Percentiles rank a stretch among this genome's conserved stretches.
Evolutionary conservation across 2,113 vertebrate species (phyloP).

Genomic region (Neodontobutis hainanensis): DNA sequence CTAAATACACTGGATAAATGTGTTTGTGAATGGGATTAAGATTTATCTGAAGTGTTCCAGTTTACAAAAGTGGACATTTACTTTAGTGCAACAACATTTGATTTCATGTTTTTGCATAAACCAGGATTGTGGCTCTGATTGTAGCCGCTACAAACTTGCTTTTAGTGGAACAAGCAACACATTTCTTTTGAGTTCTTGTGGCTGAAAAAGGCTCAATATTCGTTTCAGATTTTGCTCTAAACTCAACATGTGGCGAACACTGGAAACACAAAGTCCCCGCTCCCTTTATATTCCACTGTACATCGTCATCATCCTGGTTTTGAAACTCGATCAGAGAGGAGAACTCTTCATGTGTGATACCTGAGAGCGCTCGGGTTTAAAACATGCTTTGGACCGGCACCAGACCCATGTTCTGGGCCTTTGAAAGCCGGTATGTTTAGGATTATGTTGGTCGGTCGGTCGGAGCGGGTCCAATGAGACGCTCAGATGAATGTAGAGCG

Average conservation of each 20-base stretch:
- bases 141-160: neutral
- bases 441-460: slow-evolving; percentile 29
- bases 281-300: neutral
- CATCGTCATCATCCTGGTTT: neutral
- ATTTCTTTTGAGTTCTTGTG: neutral
- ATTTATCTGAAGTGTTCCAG: no score
- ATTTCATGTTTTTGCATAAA: neutral
- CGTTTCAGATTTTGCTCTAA: slow-evolving; percentile 13
- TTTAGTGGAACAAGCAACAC: neutral
- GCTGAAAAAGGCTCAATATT: neutral
- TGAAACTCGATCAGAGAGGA: neutral
- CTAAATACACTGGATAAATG: no score
- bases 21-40: no score
- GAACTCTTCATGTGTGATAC: slow-evolving; percentile 12
- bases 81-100: no score
- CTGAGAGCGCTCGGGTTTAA: slow-evolving; percentile 22
- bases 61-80: no score
- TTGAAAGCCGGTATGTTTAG: slow-evolving; percentile 25
- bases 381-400: slow-evolving; percentile 29
- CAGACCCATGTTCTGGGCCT: neutral
- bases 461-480: slow-evolving; percentile 11
- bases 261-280: neutral
- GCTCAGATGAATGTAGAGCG: no score
- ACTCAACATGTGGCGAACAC: slow-evolving; percentile 24
- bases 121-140: neutral